phyloP scores from a whole-genome alignment of 2,888 invertebrate genomes.

The Pharmacophagus antenor region DNA sequence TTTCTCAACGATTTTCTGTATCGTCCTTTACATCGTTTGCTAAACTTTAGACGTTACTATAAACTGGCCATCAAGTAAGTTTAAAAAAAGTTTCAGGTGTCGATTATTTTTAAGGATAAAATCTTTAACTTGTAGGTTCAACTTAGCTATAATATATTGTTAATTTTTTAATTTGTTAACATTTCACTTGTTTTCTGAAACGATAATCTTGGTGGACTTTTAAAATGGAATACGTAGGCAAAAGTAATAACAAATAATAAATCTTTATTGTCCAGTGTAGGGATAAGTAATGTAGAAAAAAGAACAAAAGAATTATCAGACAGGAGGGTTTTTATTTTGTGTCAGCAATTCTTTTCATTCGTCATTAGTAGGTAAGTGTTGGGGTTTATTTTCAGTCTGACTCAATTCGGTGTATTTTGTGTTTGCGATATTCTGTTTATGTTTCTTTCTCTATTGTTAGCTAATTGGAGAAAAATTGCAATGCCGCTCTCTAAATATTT shows the following conservation, averaged over 20 bases:
- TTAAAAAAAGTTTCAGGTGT: too few species aligned
- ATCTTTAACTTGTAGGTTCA: neutral
- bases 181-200: neutral
- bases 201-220: too few species aligned
- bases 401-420: neutral
- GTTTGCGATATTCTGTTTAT: neutral
- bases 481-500: neutral
- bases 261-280: conserved; percentile 64
- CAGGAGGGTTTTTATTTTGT: neutral
- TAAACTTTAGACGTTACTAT: too few species aligned
- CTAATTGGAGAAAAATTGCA: neutral
- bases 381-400: neutral
- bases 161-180: neutral
- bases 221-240: too few species aligned
- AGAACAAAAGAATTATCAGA: neutral
- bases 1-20: too few species aligned
- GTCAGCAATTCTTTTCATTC: neutral
- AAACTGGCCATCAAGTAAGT: too few species aligned
- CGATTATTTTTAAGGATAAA: neutral
- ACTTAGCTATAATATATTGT: neutral
- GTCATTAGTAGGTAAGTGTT: neutral
- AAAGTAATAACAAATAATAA: too few species aligned
- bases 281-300: neutral
- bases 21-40: too few species aligned
- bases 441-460: neutral